Percentiles rank a stretch among this genome's conserved stretches.
Evolutionary conservation across 2,113 vertebrate genomes (phyloP).

Genomic region (Mastomys natalensis): DNA sequence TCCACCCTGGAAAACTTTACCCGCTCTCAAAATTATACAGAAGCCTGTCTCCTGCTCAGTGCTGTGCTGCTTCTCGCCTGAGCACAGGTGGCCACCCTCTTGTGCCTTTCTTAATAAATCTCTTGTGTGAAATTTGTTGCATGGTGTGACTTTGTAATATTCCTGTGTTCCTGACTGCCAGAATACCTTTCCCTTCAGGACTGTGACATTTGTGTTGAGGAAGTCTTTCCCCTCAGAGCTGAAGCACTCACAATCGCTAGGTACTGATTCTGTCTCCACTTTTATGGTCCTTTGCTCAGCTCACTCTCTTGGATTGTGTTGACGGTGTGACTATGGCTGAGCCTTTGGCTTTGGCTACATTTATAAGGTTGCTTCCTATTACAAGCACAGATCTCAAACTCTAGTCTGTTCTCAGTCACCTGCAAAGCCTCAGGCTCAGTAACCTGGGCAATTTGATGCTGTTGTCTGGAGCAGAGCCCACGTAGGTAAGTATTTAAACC

Average conservation of each 20-base stretch:
- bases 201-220: neutral
- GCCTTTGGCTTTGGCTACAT: neutral
- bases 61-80: neutral
- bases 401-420: neutral
- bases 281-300: neutral
- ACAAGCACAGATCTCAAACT: neutral
- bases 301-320: neutral
- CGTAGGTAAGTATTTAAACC: conserved; percentile 46
- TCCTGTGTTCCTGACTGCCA: neutral
- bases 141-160: neutral
- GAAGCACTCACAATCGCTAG: neutral
- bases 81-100: neutral
- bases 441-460: neutral
- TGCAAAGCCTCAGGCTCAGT: neutral
- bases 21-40: neutral
- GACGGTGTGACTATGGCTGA: neutral
- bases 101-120: neutral
- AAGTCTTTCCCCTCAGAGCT: neutral
- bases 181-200: neutral
- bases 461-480: neutral
- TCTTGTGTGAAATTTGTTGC: neutral
- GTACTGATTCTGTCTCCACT: neutral
- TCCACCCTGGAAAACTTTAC: neutral
- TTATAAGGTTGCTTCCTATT: neutral
- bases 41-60: neutral